Base-by-base conservation (phyloP, 2,113 vertebrate genomes). In the Bambusicola thoracicus region DNA sequence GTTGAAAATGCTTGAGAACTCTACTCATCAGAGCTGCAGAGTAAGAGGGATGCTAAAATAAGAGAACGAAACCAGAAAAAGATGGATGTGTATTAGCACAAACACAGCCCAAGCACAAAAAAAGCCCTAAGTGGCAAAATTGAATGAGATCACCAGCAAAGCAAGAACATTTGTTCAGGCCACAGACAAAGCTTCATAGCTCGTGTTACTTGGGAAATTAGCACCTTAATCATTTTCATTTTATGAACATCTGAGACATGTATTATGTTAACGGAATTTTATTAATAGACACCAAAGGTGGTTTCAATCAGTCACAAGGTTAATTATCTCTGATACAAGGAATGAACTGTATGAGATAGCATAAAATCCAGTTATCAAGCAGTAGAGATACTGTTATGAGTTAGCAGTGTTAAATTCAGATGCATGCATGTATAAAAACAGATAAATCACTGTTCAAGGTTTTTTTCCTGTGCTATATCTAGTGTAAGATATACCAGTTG, bases 301-400 rank as follows among this genome's bases (percentile, higher is more conserved):
- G 44, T 87, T 66, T 84, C 56, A 90, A 61, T 70, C 49, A 70
- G 58, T 76, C 5, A 2, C 44, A 83, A 75, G 68, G 62, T 66
- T 92, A 92, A 82, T 92, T 74, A 75, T 36, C 44, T 87, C 82
- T 83, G 44, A 79, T 81, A 72, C 80, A 94, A 87, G 21, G 53
- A 90, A 76, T 51, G 3, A 56, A 68, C 24, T 72, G 16, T 44
- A 72, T 30, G 40, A 56, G 20, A 51, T 41, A 87, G 79, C 51
- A 90, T 84, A 75, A 61, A 84, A 87, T 83, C 38, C 29, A 75
- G 34, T 43, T 72, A 87, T 46, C 17, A 67, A 72, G 58, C 36
- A 84, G 58, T 44, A 79, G 65, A 80, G 40, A 61, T 61, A 49
- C 61, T 76, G 76, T 72, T 58, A n/a, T 67, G 53, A 90, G 51